Percentiles rank a stretch among this genome's conserved stretches.
Conservation (phyloP, 2,888 invertebrate species). For the Dicyrtomina minuta region DNA sequence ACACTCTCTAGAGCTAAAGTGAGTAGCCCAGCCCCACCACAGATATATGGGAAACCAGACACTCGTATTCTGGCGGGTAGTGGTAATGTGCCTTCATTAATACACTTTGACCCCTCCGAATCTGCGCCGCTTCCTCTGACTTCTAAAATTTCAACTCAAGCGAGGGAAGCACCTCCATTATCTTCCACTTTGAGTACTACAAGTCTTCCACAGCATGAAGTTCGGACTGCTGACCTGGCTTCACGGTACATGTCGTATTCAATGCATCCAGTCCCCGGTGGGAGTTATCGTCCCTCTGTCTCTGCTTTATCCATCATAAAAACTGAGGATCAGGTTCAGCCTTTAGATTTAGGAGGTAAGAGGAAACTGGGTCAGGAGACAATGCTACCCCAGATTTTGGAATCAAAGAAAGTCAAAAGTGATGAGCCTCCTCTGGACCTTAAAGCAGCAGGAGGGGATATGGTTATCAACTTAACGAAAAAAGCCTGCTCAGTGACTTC, state of each 20-base stretch:
- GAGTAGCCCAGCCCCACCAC: slow-evolving; percentile 75
- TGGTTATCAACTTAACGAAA: slow-evolving; percentile 16
- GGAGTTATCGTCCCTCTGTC: slow-evolving; percentile 17
- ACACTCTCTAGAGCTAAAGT: slow-evolving; percentile 59
- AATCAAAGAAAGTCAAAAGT: slow-evolving; percentile 29
- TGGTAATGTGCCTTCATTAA: slow-evolving; percentile 62
- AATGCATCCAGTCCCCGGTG: not conserved
- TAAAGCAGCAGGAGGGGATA: slow-evolving; percentile 1
- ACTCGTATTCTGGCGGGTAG: too few species aligned
- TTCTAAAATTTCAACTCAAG: slow-evolving; percentile 61
- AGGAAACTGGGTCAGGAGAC: slow-evolving; percentile 48
- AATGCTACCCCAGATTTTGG: slow-evolving; percentile 1
- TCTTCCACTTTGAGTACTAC: slow-evolving; percentile 59
- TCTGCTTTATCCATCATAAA: slow-evolving; percentile 24
- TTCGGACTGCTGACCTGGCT: slow-evolving; percentile 43
- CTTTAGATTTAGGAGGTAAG: slow-evolving; percentile 69
- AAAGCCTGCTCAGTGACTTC: not conserved
- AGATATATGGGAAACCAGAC: slow-evolving; percentile 63
- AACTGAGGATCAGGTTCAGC: slow-evolving; percentile 69
- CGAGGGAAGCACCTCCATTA: slow-evolving; percentile 58
- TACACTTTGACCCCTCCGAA: slow-evolving; percentile 55
- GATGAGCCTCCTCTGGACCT: slow-evolving; percentile 10
- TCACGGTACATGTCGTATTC: slow-evolving; percentile 43
- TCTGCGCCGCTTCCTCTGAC: slow-evolving; percentile 43
- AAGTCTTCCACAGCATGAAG: slow-evolving; percentile 47